Base-by-base conservation (phyloP, 2,797 vertebrate species). In the Brachymystax lenok region DNA sequence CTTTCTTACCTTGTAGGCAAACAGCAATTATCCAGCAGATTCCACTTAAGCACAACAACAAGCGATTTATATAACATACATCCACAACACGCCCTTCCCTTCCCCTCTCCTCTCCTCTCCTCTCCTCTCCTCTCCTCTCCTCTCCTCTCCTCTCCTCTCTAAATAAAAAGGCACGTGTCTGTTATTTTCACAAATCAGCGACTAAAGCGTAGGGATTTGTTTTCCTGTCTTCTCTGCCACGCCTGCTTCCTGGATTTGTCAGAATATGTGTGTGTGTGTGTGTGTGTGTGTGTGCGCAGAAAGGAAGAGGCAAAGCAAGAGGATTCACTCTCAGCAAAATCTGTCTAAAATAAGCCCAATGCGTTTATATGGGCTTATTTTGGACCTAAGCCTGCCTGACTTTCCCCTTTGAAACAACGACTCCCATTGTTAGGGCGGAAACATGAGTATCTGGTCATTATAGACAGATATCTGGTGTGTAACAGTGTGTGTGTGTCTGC, bases 1-100 rank as follows among this genome's bases (percentile, higher is more conserved):
- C 77, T 75, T 56, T 73, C 90, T 90, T 92, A 92, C 93, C 91
- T 88, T 75, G 68, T 66, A 81, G 71, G 84, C 72, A 83, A 14
- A 74, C 59, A 80, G 82, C 75, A 83, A 80, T 66, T 80, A 77
- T 81, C 77, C 76, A 19, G 35, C 59, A 14, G 54, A 5, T 80
- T 84, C 84, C 83, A 78, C 78, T 21, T 67, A 76, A 17, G 21
- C 12, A 24, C 70, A 50, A 56, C 35, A 76, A 73, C 73, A 56
- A 27, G 64, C 76, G 68, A 76, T 51, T 79, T 83, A 72, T 14
- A 80, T 82, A 80, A 51, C 10, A 61, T 13, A 16, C 75, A 50
- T 74, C 68, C 54, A 78, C 59, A 77, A 16, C 16, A 63, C 59
- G 77, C 79, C 35, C 24, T 68, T 35, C 78, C 14, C 16, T 8